phyloP scores from a whole-genome alignment of 2,888 invertebrate species.

The Pseudococcus jackbeardsleyi region DNA sequence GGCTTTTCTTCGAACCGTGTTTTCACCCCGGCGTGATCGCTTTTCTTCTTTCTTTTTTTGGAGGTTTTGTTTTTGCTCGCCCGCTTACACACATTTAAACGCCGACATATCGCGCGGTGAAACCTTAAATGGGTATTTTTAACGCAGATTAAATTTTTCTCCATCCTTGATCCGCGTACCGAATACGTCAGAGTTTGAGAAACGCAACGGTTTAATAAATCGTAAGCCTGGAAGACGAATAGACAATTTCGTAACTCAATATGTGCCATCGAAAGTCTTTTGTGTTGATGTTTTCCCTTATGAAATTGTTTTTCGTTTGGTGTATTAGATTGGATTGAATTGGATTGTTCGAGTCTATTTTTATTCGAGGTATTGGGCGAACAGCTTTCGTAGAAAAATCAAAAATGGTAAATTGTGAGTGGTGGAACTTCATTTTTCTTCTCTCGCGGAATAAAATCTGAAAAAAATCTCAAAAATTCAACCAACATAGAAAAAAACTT shows the following conservation, averaged over 20 bases:
- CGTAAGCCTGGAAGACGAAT: neutral
- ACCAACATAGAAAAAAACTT: no score
- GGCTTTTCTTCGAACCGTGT: slow-evolving; percentile 6
- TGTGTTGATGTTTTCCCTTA: neutral
- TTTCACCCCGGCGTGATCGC: neutral
- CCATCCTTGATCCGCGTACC: neutral
- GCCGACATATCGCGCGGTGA: neutral
- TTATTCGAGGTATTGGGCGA: neutral
- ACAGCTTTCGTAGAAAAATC: no score
- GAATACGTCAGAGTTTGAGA: neutral
- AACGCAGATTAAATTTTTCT: slow-evolving; percentile 37
- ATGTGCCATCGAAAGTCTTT: neutral
- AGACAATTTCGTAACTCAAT: neutral
- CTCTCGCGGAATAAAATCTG: no score
- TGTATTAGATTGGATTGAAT: neutral
- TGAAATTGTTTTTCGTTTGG: neutral
- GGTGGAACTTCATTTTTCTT: no score
- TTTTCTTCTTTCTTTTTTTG: neutral
- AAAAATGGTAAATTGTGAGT: no score
- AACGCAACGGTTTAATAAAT: neutral
- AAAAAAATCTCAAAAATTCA: no score
- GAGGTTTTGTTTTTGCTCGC: slow-evolving; percentile 12
- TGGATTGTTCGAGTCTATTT: neutral
- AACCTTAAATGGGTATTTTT: slow-evolving; percentile 13
- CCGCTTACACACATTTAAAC: slow-evolving; percentile 11